Evolutionary conservation across 2,113 vertebrate species (phyloP).

Genomic region (Neopipo cinnamomea): DNA sequence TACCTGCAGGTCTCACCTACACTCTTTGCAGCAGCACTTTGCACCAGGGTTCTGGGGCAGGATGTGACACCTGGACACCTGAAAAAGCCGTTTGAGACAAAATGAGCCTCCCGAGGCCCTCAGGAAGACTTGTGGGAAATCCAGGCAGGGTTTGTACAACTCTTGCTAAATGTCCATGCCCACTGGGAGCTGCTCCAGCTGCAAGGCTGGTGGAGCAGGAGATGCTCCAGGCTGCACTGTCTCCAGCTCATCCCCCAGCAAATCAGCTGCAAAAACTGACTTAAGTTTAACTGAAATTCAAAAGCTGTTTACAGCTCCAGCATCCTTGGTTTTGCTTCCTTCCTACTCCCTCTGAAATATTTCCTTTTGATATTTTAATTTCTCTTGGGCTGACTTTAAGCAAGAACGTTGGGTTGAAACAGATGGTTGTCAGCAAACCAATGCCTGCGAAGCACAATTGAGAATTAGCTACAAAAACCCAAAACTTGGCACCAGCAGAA

Average conservation of each 20-base stretch:
- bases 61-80: accelerated
- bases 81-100: accelerated
- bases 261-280: background rate
- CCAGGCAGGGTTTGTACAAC: accelerated
- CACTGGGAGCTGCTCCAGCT: accelerated
- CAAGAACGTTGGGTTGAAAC: conserved; percentile 50
- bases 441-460: conserved; percentile 65
- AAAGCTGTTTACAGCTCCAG: conserved; percentile 28
- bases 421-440: conserved; percentile 72
- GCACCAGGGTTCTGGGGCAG: accelerated
- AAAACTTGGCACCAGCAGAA: conserved; percentile 49
- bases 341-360: conserved; percentile 24
- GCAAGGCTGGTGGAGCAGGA: accelerated
- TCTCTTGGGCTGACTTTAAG: conserved; percentile 57
- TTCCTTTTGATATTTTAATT: conserved; percentile 72
- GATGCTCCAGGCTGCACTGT: background rate
- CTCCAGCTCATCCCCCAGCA: background rate
- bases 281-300: background rate
- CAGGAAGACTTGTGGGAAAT: accelerated
- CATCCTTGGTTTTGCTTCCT: background rate
- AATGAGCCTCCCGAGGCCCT: background rate
- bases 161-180: accelerated
- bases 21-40: accelerated
- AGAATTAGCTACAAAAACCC: conserved; percentile 67
- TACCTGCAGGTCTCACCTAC: accelerated